Percentiles rank a stretch among this genome's conserved stretches.
These are phyloP conservation scores for Drosophila lacteicornis DNA, from an alignment of 1,140 invertebrate genomes.

Conservation along the genomic window DNA sequence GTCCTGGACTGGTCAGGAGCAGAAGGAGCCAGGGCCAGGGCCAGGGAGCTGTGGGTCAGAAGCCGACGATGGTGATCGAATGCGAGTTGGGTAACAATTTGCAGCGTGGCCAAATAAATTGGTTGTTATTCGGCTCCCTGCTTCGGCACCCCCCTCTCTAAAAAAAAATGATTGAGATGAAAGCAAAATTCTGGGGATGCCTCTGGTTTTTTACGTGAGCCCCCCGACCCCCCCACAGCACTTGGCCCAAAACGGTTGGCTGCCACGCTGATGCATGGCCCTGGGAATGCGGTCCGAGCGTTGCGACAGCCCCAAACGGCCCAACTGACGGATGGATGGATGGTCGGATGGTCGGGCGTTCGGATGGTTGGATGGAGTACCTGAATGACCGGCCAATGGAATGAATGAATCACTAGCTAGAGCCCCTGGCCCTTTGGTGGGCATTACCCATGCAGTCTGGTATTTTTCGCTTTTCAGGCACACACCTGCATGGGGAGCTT, in stretches of 20 bases:
- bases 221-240: slow-evolving; percentile 45
- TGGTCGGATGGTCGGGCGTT: slow-evolving; percentile 12
- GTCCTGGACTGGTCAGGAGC: slow-evolving; percentile 18
- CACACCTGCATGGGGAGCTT: slow-evolving; percentile 2
- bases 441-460: not conserved
- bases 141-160: not conserved
- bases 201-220: slow-evolving; percentile 69
- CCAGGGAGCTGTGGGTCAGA: slow-evolving; percentile 17
- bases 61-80: slow-evolving; percentile 64
- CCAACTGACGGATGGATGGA: slow-evolving; percentile 40
- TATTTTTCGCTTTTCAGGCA: slow-evolving; percentile 5
- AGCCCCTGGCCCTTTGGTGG: slow-evolving; percentile 5
- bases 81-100: slow-evolving; percentile 80
- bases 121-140: slow-evolving; percentile 70
- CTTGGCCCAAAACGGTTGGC: slow-evolving; percentile 75
- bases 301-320: slow-evolving; percentile 69
- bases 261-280: slow-evolving; percentile 74
- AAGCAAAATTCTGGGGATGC: slow-evolving; percentile 78
- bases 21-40: slow-evolving; percentile 4
- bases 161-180: slow-evolving; percentile 52
- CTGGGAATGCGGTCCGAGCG: slow-evolving; percentile 75
- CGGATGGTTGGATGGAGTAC: slow-evolving; percentile 14
- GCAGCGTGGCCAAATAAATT: slow-evolving; percentile 80
- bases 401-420: slow-evolving; percentile 73
- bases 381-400: slow-evolving; percentile 48